Base-by-base conservation (phyloP, 2,888 invertebrate genomes). In the Drosophila lacicola region DNA sequence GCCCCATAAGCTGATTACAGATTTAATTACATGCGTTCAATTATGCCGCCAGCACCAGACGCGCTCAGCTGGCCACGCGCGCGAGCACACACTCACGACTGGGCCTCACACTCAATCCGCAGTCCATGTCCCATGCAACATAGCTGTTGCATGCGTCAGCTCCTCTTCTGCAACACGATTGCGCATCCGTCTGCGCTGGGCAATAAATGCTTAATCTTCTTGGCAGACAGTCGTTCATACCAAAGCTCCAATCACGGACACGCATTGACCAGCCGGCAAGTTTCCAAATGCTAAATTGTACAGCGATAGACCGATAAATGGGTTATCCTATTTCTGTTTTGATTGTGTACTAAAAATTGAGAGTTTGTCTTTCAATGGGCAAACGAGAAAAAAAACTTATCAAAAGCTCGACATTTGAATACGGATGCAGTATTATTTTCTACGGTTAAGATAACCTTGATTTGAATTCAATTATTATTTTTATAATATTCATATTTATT, bases 1-100 rank as follows among this genome's bases (percentile, higher is more conserved):
- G 82, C 64, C 79, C 19, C 71, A 57, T 79, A 79, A 79, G 79
- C 82, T 47, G 79, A 82, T 79, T 79, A 79, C 76, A 62, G 61
- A 79, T 66, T 82, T 79, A 79, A 79, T 79, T 79, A 79, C 65
- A 70, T 63, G 68, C 65, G 60, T 21, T 65, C 61, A 63, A 57
- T 65, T 75, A 80, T 80, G 66, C 54, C 56, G 49, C 25, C 69
- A 42, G 33, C 25, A 42, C 4, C 45, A 60, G 41, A 25, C 37
- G 36, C 37, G 36, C 25, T 17, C 34, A 29, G 36, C 29, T 50
- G 36, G 33, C 21, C 45, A 21, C 42, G 45, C 58, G 55, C 54
- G 17, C 34, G 45, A 37, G 53, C 33, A 17, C 17, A 60, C n/a
- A 60, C 33, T 53, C 46, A 17, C 33, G 39, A 21, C 45, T 56